These are phyloP conservation scores for Nothocercus julius DNA, from an alignment of 2,113 vertebrate genomes.

Conservation along the genomic window DNA sequence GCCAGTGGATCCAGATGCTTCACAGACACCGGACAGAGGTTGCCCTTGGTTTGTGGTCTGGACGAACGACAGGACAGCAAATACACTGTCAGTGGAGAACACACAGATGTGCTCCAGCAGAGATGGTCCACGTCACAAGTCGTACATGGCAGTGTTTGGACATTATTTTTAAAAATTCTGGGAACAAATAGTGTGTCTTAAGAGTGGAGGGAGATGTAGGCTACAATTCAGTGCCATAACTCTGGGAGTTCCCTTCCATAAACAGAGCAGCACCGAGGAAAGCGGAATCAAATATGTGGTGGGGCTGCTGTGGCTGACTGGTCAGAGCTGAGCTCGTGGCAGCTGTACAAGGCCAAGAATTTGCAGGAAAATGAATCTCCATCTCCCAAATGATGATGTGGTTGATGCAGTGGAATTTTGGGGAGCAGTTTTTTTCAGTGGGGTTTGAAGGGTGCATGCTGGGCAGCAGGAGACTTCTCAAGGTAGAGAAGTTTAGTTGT, in stretches of 20 bases:
- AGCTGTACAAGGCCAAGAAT: background rate
- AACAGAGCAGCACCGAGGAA: background rate
- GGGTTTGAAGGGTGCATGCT: background rate
- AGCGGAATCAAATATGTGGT: background rate
- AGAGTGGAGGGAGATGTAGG: background rate
- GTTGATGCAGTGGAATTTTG: accelerated
- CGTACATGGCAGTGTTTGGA: background rate
- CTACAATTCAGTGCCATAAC: background rate
- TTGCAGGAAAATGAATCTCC: background rate
- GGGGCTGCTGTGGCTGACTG: background rate
- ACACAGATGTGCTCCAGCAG: accelerated
- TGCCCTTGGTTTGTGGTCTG: background rate
- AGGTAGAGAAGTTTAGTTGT: background rate
- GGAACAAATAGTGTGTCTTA: background rate
- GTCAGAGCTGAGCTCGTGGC: accelerated
- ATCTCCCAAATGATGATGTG: background rate
- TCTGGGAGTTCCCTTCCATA: background rate
- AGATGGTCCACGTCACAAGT: background rate
- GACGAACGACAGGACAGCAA: accelerated
- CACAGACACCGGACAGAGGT: background rate
- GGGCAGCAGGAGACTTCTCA: background rate
- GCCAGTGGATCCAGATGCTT: background rate
- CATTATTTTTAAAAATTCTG: accelerated
- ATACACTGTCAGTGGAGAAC: background rate
- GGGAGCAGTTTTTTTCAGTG: background rate